These are phyloP conservation scores for Muscina levida DNA, from an alignment of 2,888 invertebrate genomes.

Conservation along the genomic window DNA sequence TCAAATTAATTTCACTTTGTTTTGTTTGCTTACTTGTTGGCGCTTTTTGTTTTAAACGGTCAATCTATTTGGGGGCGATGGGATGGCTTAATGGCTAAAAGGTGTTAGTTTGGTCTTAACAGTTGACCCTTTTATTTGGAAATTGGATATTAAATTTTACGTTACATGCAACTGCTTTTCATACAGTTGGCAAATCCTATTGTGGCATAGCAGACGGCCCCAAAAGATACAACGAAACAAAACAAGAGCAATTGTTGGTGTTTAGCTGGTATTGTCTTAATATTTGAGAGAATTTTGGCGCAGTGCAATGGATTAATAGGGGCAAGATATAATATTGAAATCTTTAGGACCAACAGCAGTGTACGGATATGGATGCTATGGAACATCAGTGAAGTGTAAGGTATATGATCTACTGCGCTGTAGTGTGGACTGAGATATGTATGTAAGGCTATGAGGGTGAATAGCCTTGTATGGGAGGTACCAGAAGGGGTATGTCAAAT, in stretches of 20 bases:
- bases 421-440: too few species aligned
- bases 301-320: constrained; percentile 12
- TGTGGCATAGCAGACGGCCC: not conserved
- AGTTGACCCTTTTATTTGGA: constrained; percentile 28
- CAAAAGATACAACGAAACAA: constrained; percentile 4
- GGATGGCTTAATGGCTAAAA: constrained; percentile 20
- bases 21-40: too few species aligned
- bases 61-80: constrained; percentile 14
- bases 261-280: constrained; percentile 44
- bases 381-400: too few species aligned
- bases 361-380: too few species aligned
- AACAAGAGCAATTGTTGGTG: constrained; percentile 3
- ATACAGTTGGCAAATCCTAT: not conserved
- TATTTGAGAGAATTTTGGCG: constrained; percentile 41
- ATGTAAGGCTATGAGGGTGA: too few species aligned
- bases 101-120: constrained; percentile 42
- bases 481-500: too few species aligned
- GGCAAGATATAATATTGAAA: too few species aligned
- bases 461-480: too few species aligned
- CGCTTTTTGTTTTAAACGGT: too few species aligned
- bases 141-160: constrained; percentile 24
- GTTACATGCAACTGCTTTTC: not conserved
- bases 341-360: too few species aligned
- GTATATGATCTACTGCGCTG: too few species aligned
- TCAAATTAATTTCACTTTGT: too few species aligned